A percentile compares a stretch with the other conserved stretches of the same genome.
These are phyloP conservation scores for Xanthorhoe spadicearia DNA, from an alignment of 2,888 invertebrate genomes.

Conservation along the genomic window DNA sequence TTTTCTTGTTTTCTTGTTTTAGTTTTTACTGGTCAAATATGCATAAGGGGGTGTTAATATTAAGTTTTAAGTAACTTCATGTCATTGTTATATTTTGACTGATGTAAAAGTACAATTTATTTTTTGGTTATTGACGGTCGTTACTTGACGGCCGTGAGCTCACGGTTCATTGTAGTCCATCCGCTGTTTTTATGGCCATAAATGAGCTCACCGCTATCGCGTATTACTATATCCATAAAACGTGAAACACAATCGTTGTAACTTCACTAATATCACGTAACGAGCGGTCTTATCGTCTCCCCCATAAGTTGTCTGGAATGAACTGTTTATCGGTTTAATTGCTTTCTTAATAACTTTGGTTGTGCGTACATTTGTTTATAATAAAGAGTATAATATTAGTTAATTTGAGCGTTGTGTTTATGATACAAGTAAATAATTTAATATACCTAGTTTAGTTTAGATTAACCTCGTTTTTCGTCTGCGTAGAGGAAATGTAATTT, in stretches of 20 bases:
- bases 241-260: slow-evolving; percentile 51
- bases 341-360: slow-evolving; percentile 27
- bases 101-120: too few relatives aligned
- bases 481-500: not conserved
- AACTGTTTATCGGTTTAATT: slow-evolving; percentile 34
- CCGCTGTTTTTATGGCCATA: slow-evolving; percentile 31
- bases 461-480: not conserved
- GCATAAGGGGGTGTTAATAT: too few relatives aligned
- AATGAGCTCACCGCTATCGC: slow-evolving; percentile 36
- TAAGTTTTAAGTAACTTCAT: too few relatives aligned
- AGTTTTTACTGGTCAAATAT: too few relatives aligned
- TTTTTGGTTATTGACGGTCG: too few relatives aligned
- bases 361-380: slow-evolving; percentile 8
- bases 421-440: not conserved
- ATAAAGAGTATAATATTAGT: not conserved
- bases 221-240: slow-evolving; percentile 50
- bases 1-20: too few relatives aligned
- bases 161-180: not conserved
- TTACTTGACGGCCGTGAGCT: too few relatives aligned
- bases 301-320: slow-evolving; percentile 36
- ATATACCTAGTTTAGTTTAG: not conserved
- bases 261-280: slow-evolving; percentile 49
- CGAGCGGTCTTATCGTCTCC: slow-evolving; percentile 44
- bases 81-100: too few relatives aligned
- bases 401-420: slow-evolving; percentile 1